Conservation (phyloP, 2,113 vertebrate genomes). For the Carlito syrichta region DNA sequence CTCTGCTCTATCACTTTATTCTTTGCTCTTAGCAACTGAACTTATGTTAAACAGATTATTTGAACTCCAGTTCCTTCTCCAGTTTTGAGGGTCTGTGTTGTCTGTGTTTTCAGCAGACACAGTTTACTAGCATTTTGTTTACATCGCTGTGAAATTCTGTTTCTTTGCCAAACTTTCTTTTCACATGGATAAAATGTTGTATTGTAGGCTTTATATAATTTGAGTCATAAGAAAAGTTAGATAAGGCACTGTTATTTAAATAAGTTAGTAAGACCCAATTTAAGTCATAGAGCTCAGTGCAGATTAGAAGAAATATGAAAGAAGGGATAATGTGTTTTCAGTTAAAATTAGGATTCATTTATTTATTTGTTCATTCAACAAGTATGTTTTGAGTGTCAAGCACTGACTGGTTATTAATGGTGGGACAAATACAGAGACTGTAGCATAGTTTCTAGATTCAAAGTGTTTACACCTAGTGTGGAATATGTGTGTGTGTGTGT, state of each 20-base stretch:
- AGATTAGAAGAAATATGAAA: slow-evolving; percentile 25
- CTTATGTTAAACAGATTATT: slow-evolving; percentile 24
- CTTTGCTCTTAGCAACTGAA: not conserved
- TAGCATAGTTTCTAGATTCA: not conserved
- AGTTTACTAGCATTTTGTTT: slow-evolving; percentile 53
- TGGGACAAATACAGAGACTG: not conserved
- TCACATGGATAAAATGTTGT: slow-evolving; percentile 13
- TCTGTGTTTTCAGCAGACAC: slow-evolving; percentile 66
- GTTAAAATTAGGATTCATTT: not conserved
- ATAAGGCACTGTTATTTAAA: slow-evolving; percentile 16
- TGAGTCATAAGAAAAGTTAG: not conserved
- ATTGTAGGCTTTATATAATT: slow-evolving; percentile 64
- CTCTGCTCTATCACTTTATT: not conserved
- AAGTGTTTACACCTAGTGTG: not conserved
- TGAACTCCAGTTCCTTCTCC: slow-evolving; percentile 55
- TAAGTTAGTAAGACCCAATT: not conserved
- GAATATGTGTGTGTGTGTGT: too few relatives aligned
- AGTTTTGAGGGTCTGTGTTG: slow-evolving; percentile 59
- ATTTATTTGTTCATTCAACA: not conserved
- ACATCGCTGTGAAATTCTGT: slow-evolving; percentile 48
- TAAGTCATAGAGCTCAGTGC: slow-evolving; percentile 10
- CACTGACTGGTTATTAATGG: not conserved
- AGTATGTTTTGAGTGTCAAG: not conserved
- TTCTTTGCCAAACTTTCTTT: slow-evolving; percentile 61
- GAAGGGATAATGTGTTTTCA: not conserved